phyloP scores from a whole-genome alignment of 1,140 invertebrate species.

The Ladona fulva region DNA sequence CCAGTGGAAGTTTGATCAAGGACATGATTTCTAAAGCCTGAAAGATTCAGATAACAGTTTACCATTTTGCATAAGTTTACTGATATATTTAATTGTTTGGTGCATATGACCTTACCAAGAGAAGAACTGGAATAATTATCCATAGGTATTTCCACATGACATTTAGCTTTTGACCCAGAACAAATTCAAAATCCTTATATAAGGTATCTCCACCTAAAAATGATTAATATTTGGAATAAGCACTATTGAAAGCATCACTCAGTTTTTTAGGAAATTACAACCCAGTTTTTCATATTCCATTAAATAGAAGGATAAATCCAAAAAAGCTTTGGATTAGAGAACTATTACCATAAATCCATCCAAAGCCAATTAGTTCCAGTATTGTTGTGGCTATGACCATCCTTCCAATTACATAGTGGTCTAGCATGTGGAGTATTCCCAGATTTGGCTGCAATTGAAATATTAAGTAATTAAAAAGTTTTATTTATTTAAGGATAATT shows the following conservation, averaged over 20 bases:
- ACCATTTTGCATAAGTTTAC: neutral
- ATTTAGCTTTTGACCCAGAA: constrained; percentile 38
- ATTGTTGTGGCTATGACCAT: constrained; percentile 37
- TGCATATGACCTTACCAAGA: constrained; percentile 30
- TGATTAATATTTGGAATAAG: neutral
- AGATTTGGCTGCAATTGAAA: constrained; percentile 24
- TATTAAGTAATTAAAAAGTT: constrained; percentile 1
- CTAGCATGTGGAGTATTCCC: constrained; percentile 38
- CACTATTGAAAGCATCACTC: no score
- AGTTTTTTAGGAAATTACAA: no score
- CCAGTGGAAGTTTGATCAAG: constrained; percentile 29
- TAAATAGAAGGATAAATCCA: no score
- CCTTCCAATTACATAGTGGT: constrained; percentile 42
- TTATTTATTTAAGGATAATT: neutral
- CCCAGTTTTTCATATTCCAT: no score
- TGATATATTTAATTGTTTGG: neutral
- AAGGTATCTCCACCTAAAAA: constrained; percentile 36
- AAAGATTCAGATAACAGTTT: neutral
- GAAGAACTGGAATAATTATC: constrained; percentile 37
- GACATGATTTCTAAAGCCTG: constrained; percentile 36
- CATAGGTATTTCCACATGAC: constrained; percentile 39
- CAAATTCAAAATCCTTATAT: constrained; percentile 44
- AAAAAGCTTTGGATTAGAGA: no score
- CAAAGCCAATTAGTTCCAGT: constrained; percentile 39
- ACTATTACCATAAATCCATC: constrained; percentile 39